Base-by-base conservation (phyloP, 2,888 invertebrate species). In the Drosophila neutralis region DNA sequence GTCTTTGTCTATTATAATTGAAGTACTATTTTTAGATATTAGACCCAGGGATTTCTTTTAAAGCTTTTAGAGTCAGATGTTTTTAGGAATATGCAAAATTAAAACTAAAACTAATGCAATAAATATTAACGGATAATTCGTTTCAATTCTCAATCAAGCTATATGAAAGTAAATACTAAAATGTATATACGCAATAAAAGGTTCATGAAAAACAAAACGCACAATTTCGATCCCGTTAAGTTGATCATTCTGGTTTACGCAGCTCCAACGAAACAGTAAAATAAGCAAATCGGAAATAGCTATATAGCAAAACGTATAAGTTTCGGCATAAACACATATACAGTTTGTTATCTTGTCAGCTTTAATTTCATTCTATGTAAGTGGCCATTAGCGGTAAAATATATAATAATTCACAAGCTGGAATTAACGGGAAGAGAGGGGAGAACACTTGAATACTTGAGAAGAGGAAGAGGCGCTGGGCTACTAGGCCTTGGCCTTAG, bases 401-500 rank as follows among this genome's bases (percentile, higher is more conserved):
- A 24, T 15, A 15, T 8, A 7, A 2, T 1, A 13, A 21, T 42
- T 42, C 21, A 11, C 3, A 42, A 42, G 13, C 21, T 21, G 6
- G 2, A 42, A 42, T 42, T 42, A 21, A 45, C 3, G 7, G 21
- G 13, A 24, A 45, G 7, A 24, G 8, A 45, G 45, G 45, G 8
- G 4, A 45, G 4, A 45, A 21, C 4, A 45, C 13, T 36, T 6
- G 21, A 29, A 33, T 42, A 54, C 64, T 56, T 27, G 4, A 42
- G 48, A 1, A 45, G 10, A 13, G 45, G 4, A 15, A 10, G 5
- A 21, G 53, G 33, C 31, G 36, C 35, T 36, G 11, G 27, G 6
- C 2, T n/a, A n/a, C 36, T 48, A n/a, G 40, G 61, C 66, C 65
- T 67, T 62, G 65, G 63, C 67, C 59, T 40, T 77, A 53, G 62